A percentile compares a stretch with the other conserved stretches of the same genome.
phyloP scores from a whole-genome alignment of 2,797 vertebrate species.

The Urophycis tenuis region DNA sequence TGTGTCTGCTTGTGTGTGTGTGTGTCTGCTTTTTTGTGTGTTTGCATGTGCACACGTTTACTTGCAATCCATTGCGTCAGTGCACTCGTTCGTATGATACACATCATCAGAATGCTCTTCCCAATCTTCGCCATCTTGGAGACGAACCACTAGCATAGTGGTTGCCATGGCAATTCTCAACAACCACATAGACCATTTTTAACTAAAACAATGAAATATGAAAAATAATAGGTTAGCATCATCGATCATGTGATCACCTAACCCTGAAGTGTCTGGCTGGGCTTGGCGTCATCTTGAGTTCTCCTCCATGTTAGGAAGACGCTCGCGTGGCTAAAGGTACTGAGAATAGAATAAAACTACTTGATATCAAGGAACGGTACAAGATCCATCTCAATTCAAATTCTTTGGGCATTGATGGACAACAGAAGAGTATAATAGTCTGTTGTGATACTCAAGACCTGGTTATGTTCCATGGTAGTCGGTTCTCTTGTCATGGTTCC shows the following conservation, averaged over 20 bases:
- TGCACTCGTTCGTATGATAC: not conserved
- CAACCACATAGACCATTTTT: not conserved
- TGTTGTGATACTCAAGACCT: too few relatives aligned
- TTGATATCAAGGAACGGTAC: not conserved
- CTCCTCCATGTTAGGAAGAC: not conserved
- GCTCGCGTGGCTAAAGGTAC: not conserved
- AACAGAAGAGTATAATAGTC: not conserved
- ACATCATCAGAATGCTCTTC: not conserved
- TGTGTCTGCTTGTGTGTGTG: slow-evolving; percentile 1
- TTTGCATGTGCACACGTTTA: too few relatives aligned
- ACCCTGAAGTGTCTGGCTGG: not conserved
- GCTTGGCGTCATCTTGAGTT: not conserved
- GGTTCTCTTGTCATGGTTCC: too few relatives aligned
- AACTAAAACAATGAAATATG: not conserved
- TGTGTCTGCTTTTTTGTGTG: not conserved
- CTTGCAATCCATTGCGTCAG: too few relatives aligned
- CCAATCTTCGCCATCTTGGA: too few relatives aligned
- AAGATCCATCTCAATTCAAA: not conserved
- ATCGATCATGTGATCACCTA: not conserved
- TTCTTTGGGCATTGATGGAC: not conserved
- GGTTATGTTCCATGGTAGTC: too few relatives aligned
- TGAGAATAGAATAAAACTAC: not conserved
- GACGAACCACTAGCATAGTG: too few relatives aligned
- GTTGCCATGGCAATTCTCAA: not conserved
- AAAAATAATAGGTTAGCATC: not conserved